Conservation (phyloP, 2,113 vertebrate species). For the Peromyscus californicus region DNA sequence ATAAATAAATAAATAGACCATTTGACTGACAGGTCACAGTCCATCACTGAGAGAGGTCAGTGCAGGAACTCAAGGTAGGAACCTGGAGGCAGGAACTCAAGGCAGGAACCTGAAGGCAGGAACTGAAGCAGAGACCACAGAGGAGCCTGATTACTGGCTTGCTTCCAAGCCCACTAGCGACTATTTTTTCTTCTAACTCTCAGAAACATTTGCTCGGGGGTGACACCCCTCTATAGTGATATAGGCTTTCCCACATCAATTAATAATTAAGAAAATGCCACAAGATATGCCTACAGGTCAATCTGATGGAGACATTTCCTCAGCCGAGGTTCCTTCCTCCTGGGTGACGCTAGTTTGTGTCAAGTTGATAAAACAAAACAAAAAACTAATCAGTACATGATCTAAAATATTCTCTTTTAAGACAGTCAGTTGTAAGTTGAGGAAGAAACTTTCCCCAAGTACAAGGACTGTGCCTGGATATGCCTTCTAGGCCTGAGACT, state of each 20-base stretch:
- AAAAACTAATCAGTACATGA: background rate
- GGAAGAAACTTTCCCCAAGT: background rate
- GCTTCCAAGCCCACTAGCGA: background rate
- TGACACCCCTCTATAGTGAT: background rate
- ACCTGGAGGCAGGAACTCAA: too few species aligned
- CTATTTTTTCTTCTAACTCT: background rate
- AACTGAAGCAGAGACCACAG: background rate
- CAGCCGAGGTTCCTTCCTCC: background rate
- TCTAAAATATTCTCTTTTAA: background rate
- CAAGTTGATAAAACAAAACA: background rate
- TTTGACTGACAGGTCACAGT: background rate
- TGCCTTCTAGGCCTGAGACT: background rate
- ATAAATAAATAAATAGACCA: too few species aligned
- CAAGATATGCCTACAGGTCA: background rate
- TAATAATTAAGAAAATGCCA: background rate
- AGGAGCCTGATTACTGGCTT: background rate
- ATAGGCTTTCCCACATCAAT: background rate
- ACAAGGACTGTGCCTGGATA: background rate
- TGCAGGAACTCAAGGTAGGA: too few species aligned
- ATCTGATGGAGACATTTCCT: background rate
- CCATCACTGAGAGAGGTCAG: background rate
- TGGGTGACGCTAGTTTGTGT: background rate
- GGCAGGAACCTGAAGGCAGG: background rate
- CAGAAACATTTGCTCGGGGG: background rate
- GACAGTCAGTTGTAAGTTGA: background rate